These are phyloP conservation scores for Selene dorsalis DNA, from an alignment of 2,797 vertebrate genomes.

Conservation along the genomic window DNA sequence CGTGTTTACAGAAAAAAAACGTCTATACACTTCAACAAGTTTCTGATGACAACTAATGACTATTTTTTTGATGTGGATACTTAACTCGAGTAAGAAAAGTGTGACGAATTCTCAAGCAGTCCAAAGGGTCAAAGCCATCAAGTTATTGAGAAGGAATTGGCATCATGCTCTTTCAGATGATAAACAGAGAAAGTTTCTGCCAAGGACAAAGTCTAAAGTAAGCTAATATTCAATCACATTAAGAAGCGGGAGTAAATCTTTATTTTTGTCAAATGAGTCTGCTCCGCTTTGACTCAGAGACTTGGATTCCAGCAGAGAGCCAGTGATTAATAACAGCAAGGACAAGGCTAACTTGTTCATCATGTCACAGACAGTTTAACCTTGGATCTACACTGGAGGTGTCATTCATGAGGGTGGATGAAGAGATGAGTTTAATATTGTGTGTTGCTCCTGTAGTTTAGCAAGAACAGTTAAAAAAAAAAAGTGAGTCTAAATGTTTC, in stretches of 20 bases:
- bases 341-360: not conserved
- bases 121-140: conserved; percentile 7
- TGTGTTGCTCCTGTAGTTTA: not conserved
- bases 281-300: not conserved
- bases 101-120: not conserved
- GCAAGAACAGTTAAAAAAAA: not conserved
- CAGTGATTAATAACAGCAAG: conserved; percentile 28
- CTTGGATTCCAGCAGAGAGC: conserved; percentile 5
- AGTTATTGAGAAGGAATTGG: not conserved
- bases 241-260: conserved; percentile 12
- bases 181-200: conserved; percentile 12
- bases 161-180: conserved; percentile 27
- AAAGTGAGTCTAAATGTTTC: not conserved
- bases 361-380: conserved; percentile 4
- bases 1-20: not conserved
- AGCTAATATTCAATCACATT: conserved; percentile 21
- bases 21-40: not conserved
- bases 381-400: not conserved
- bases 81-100: not conserved
- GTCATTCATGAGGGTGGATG: not conserved
- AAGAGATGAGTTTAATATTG: not conserved
- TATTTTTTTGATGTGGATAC: not conserved
- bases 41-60: not conserved
- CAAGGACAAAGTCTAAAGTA: conserved; percentile 16
- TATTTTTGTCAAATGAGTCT: conserved; percentile 16